Conservation (phyloP, 2,888 invertebrate species). For the Nemotelus nigrinus region DNA sequence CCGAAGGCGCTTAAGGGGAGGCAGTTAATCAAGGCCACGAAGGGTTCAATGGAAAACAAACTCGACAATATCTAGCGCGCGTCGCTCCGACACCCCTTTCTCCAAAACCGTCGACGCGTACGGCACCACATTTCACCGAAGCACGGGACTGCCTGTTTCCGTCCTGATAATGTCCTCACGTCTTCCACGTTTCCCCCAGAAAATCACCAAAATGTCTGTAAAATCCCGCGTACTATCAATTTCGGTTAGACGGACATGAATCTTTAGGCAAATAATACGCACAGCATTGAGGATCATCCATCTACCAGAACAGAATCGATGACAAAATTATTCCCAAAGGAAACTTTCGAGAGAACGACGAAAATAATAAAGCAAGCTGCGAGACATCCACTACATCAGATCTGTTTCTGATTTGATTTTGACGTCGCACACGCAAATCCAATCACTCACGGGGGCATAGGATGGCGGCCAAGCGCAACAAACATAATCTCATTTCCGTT, state of each 20-base stretch:
- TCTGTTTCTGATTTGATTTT: background rate
- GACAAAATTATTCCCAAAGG: background rate
- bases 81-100: slow-evolving; percentile 31
- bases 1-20: background rate
- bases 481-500: background rate
- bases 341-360: slow-evolving; percentile 14
- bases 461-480: background rate
- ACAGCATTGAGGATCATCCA: no score
- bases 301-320: no score
- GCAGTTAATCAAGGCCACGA: slow-evolving; percentile 29
- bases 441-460: slow-evolving; percentile 15
- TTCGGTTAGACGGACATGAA: slow-evolving; percentile 7
- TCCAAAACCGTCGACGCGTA: slow-evolving; percentile 24
- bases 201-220: background rate
- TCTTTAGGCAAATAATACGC: no score
- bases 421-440: slow-evolving; percentile 5
- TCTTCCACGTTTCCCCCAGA: background rate
- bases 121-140: slow-evolving; percentile 19
- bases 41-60: background rate
- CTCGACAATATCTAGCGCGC: slow-evolving; percentile 6
- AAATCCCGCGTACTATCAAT: slow-evolving; percentile 17
- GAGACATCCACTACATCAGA: slow-evolving; percentile 19
- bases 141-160: background rate
- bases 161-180: background rate
- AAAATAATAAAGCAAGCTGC: slow-evolving; percentile 8